A percentile compares a stretch with the other conserved stretches of the same genome.
These are phyloP conservation scores for Helicoverpa assulta DNA, from an alignment of 2,888 invertebrate species.

Conservation along the genomic window DNA sequence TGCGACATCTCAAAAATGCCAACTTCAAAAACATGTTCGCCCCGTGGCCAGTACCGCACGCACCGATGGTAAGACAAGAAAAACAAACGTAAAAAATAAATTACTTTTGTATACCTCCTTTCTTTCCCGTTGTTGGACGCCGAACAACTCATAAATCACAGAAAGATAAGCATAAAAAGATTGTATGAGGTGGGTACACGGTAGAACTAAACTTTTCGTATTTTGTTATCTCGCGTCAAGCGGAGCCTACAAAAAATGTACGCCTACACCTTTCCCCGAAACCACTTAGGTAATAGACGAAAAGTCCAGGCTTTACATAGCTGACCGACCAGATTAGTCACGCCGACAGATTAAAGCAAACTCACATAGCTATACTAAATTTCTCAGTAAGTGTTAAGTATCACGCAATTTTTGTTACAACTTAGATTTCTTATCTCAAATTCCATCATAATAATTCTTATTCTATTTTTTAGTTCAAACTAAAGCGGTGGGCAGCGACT, in stretches of 20 bases:
- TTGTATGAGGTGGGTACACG: constrained; percentile 89
- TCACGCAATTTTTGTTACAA: constrained; percentile 60
- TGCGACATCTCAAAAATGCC: constrained; percentile 90
- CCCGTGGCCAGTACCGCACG: constrained; percentile 86
- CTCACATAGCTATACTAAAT: constrained; percentile 43
- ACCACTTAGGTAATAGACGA: constrained; percentile 65
- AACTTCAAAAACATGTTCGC: constrained; percentile 89
- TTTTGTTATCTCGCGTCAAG: constrained; percentile 87
- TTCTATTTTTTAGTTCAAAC: constrained; percentile 47
- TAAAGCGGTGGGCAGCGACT: constrained; percentile 42
- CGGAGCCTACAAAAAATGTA: constrained; percentile 81
- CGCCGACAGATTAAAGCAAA: constrained; percentile 48
- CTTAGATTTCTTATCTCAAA: constrained; percentile 59
- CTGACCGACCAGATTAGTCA: constrained; percentile 55
- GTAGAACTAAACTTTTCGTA: constrained; percentile 89
- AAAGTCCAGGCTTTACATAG: constrained; percentile 50
- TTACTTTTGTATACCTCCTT: constrained; percentile 90
- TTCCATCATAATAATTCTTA: constrained; percentile 59
- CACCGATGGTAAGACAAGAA: constrained; percentile 88
- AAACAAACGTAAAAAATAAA: constrained; percentile 90
- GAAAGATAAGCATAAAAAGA: constrained; percentile 90
- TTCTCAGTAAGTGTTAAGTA: constrained; percentile 62
- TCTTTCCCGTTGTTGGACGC: constrained; percentile 89
- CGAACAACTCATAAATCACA: constrained; percentile 89
- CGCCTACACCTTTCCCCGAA: constrained; percentile 84